phyloP scores from a whole-genome alignment of 2,888 invertebrate genomes.

The Chydorus sphaericus region DNA sequence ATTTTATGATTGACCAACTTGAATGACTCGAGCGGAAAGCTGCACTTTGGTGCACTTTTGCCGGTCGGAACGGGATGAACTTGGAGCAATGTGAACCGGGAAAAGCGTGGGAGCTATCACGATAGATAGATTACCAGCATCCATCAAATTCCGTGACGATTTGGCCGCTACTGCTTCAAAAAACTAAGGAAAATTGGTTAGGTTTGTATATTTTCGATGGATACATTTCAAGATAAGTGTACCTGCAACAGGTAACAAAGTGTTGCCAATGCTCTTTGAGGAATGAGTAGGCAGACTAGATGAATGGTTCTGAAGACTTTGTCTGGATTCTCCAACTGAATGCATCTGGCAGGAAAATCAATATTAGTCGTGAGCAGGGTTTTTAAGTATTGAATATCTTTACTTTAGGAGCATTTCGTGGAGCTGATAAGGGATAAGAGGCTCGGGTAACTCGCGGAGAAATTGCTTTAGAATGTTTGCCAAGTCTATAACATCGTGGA shows the following conservation, averaged over 20 bases:
- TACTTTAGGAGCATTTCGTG: conserved; percentile 55
- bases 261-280: conserved; percentile 58
- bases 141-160: conserved; percentile 65
- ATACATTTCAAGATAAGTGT: conserved; percentile 18
- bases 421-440: conserved; percentile 53
- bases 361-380: neutral
- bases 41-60: conserved; percentile 39
- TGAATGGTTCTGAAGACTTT: conserved; percentile 48
- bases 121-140: conserved; percentile 63
- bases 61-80: conserved; percentile 26
- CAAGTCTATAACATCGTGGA: conserved; percentile 66
- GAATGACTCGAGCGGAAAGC: conserved; percentile 52
- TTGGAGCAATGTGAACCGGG: conserved; percentile 39
- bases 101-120: conserved; percentile 75
- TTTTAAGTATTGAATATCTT: neutral
- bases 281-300: conserved; percentile 52
- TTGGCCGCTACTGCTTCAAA: conserved; percentile 51
- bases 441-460: conserved; percentile 68
- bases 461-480: conserved; percentile 74
- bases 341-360: conserved; percentile 24
- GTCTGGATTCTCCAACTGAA: conserved; percentile 29
- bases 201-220: conserved; percentile 1
- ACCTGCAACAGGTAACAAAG: conserved; percentile 69
- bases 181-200: conserved; percentile 36
- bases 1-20: conserved; percentile 32